A percentile compares a stretch with the other conserved stretches of the same genome.
Evolutionary conservation across 2,888 invertebrate genomes (phyloP).

Genomic region (Colostygia pectinataria): DNA sequence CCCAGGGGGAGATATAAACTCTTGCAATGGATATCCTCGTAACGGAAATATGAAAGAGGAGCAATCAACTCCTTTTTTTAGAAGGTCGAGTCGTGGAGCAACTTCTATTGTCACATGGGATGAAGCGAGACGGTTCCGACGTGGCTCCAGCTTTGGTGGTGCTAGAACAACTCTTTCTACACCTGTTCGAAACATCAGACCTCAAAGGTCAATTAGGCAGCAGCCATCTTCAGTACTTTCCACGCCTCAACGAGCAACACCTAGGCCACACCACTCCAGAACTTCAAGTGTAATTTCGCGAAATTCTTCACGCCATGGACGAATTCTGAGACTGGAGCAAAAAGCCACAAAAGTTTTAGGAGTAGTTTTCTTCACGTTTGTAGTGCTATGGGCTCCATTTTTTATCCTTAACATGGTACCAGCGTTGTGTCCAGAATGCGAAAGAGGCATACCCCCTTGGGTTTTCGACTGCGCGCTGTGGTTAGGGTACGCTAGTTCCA

Average conservation of each 20-base stretch:
- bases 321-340: constrained; percentile 94
- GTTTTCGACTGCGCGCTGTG: constrained; percentile 94
- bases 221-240: constrained; percentile 59
- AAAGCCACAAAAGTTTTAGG: constrained; percentile 98
- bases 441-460: constrained; percentile 88
- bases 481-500: constrained; percentile 96
- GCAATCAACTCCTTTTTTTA: constrained; percentile 73
- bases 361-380: constrained; percentile 97
- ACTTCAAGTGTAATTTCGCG: constrained; percentile 92
- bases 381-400: constrained; percentile 97
- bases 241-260: constrained; percentile 75
- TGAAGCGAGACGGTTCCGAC: constrained; percentile 82
- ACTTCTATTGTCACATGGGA: constrained; percentile 92
- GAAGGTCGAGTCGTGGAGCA: constrained; percentile 83
- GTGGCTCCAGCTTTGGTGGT: constrained; percentile 88
- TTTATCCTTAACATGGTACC: constrained; percentile 94
- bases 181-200: constrained; percentile 68
- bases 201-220: constrained; percentile 62
- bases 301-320: constrained; percentile 91
- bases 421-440: constrained; percentile 91
- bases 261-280: constrained; percentile 88
- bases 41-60: constrained; percentile 68
- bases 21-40: constrained; percentile 66
- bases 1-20: constrained; percentile 78
- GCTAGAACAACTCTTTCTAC: constrained; percentile 84